Conservation (phyloP, 2,888 invertebrate genomes). For the Ochlodes sylvanus region DNA sequence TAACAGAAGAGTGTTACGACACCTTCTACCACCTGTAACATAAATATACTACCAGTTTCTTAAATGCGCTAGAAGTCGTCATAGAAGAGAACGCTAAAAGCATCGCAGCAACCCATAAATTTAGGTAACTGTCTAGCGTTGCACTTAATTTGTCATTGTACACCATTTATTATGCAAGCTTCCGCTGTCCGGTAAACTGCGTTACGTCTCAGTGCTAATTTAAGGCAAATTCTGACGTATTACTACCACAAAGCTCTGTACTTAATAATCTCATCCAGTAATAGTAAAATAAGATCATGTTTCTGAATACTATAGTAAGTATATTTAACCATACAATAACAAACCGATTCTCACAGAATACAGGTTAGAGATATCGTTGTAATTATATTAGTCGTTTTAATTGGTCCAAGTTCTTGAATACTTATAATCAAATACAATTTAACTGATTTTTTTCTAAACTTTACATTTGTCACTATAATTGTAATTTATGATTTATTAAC, state of each 20-base stretch:
- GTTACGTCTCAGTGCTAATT: slow-evolving; percentile 34
- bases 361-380: too few relatives aligned
- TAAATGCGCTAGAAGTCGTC: background rate
- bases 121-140: slow-evolving; percentile 38
- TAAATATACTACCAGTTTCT: background rate
- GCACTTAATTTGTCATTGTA: slow-evolving; percentile 43
- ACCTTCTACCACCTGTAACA: too few relatives aligned
- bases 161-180: slow-evolving; percentile 42
- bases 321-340: too few relatives aligned
- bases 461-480: too few relatives aligned
- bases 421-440: too few relatives aligned
- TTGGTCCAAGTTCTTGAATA: too few relatives aligned
- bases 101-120: slow-evolving; percentile 25
- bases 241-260: slow-evolving; percentile 23
- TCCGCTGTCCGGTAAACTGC: slow-evolving; percentile 32
- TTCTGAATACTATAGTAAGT: too few relatives aligned
- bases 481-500: too few relatives aligned
- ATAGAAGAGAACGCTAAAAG: slow-evolving; percentile 20
- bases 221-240: slow-evolving; percentile 35
- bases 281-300: background rate
- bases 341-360: too few relatives aligned
- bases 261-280: slow-evolving; percentile 4
- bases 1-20: too few relatives aligned
- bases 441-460: too few relatives aligned
- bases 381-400: too few relatives aligned